Evolutionary conservation across 2,888 invertebrate species (phyloP), one percentile per base, ranked within the genome.

Genomic region (Abrostola triplasia): DNA sequence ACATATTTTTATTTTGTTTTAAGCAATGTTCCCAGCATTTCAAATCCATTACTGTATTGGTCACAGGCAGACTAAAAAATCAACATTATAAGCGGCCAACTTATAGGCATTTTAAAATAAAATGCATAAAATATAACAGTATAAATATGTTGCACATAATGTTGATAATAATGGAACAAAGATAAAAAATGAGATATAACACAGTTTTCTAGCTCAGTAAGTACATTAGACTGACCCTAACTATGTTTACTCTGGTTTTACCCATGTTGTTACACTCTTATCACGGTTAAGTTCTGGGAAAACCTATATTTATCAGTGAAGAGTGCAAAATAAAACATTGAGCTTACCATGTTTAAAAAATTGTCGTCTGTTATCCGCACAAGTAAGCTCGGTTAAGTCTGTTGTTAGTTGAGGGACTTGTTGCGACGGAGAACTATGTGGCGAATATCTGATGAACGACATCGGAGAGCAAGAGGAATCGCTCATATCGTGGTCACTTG

Each of bases 351-450:
- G 70, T 62, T 59, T 70, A 7, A 75, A 42, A 56, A 69, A 80
- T 50, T 76, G 59, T 59, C 53, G 63, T 42, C 69, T 73, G 52
- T 73, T 78, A 51, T 91, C 92, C 0, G 75, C 68, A 72, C 90
- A 92, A 11, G 84, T 80, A 4, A 92, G 79, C 24, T 84, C 90
- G 1, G 86, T 89, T 63, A 92, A 79, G n/a, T 83, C 85, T 41
- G 79, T 85, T 0, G 89, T 85, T 4, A 92, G 77, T 37, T 92
- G 89, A 11, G 92, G 92, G 36, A 92, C 92, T 75, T 90, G 90
- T 65, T 92, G 93, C 5, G 89, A 88, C 0, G 93, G 93, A 0
- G 93, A 93, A 69, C 88, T 89, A 42, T 86, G 84, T 0, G 92
- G 90, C 41, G 91, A 89, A 11, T 88, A 88, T 70, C 70, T 70